phyloP scores from a whole-genome alignment of 1,140 invertebrate genomes.

The Eurosta solidaginis region DNA sequence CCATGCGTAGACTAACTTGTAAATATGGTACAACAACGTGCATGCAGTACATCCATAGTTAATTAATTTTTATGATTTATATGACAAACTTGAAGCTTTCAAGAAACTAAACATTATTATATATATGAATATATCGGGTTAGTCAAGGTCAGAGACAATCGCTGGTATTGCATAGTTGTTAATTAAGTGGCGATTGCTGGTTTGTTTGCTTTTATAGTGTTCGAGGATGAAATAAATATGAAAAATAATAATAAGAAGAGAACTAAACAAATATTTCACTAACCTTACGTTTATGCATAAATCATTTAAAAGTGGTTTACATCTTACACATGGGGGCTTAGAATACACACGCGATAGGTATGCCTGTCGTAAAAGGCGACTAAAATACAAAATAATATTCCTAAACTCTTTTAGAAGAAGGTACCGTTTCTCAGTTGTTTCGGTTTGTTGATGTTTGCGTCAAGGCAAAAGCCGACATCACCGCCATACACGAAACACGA shows the following conservation, averaged over 20 bases:
- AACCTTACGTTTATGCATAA: not conserved
- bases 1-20: too few species aligned
- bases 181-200: not conserved
- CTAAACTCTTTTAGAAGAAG: too few species aligned
- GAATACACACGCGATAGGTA: too few species aligned
- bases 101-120: not conserved
- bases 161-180: not conserved
- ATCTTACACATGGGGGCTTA: not conserved
- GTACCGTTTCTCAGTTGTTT: too few species aligned
- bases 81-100: constrained; percentile 6
- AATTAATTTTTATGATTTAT: constrained; percentile 1
- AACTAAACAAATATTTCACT: not conserved
- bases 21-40: too few species aligned
- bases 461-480: too few species aligned
- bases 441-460: too few species aligned
- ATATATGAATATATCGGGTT: not conserved
- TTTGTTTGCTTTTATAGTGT: not conserved
- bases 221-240: too few species aligned
- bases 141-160: not conserved
- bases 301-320: not conserved
- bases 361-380: too few species aligned
- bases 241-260: not conserved
- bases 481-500: too few species aligned
- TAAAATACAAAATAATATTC: too few species aligned
- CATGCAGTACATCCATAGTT: not conserved